Percentiles rank a stretch among this genome's conserved stretches.
Evolutionary conservation across 2,113 vertebrate genomes (phyloP).

Genomic region (Leptosomus discolor): DNA sequence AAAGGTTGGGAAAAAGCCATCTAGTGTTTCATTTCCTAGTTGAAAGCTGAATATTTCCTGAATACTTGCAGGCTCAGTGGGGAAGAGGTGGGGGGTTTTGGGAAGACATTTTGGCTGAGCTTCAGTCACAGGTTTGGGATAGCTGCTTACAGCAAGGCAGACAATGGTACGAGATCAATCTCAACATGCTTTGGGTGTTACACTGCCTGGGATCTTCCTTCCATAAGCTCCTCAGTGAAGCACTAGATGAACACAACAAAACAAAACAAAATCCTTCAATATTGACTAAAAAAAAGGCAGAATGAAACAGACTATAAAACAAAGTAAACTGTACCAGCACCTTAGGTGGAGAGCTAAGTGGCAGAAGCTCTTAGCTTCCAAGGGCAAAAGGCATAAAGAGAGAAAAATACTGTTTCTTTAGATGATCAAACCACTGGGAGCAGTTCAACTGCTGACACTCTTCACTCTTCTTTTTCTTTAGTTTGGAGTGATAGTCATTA

Average conservation of each 20-base stretch:
- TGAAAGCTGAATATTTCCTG: not conserved
- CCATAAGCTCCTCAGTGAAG: not conserved
- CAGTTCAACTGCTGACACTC: not conserved
- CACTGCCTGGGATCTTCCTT: not conserved
- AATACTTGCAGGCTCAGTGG: not conserved
- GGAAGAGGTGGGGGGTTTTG: not conserved
- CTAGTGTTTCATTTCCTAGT: not conserved
- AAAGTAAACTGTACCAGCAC: not conserved
- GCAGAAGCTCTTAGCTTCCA: not conserved
- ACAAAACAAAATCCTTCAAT: not conserved
- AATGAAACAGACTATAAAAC: not conserved
- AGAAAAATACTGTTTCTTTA: not conserved
- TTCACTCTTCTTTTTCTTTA: not conserved
- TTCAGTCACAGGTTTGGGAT: not conserved
- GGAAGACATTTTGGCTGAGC: not conserved
- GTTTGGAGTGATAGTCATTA: not conserved
- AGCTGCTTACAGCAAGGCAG: not conserved
- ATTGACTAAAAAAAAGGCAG: not conserved
- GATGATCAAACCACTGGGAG: not conserved
- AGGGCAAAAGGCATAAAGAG: not conserved
- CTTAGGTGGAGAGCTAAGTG: not conserved
- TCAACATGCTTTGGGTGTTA: not conserved
- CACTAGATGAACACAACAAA: not conserved
- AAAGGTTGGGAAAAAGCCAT: not conserved
- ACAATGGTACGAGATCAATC: not conserved